Percentiles rank a stretch among this genome's conserved stretches.
These are phyloP conservation scores for Nannoperca obscura DNA, from an alignment of 2,797 vertebrate genomes.

Conservation along the genomic window DNA sequence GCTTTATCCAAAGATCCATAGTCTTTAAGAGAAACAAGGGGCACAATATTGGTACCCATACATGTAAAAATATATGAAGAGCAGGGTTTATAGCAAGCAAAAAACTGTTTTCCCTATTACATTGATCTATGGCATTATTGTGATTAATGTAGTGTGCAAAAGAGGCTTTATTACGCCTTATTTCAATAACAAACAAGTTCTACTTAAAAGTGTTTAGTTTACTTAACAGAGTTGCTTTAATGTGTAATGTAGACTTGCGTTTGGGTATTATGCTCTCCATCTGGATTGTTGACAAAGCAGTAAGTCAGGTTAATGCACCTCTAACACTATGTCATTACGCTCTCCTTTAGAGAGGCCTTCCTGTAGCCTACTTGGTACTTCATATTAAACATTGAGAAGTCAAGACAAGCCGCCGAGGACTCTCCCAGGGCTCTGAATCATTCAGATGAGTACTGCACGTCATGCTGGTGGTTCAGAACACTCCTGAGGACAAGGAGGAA, in stretches of 20 bases:
- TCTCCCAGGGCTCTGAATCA: slow-evolving; percentile 72
- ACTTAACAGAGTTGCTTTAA: not conserved
- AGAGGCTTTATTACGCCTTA: not conserved
- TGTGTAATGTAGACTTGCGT: not conserved
- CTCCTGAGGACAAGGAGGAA: slow-evolving; percentile 34
- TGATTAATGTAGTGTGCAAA: not conserved
- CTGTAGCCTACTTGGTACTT: slow-evolving; percentile 61
- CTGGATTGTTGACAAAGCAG: not conserved
- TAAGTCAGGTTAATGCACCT: not conserved
- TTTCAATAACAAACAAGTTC: not conserved
- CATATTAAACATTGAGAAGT: slow-evolving; percentile 77
- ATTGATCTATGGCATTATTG: not conserved
- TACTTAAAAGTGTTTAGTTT: not conserved
- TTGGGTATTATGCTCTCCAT: not conserved
- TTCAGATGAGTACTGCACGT: slow-evolving; percentile 71
- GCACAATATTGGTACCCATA: not conserved
- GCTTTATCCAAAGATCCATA: slow-evolving; percentile 7
- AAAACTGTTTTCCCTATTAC: not conserved
- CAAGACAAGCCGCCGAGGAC: slow-evolving; percentile 46
- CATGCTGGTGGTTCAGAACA: slow-evolving; percentile 42
- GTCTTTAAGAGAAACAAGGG: not conserved
- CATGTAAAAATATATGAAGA: not conserved
- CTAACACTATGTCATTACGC: not conserved
- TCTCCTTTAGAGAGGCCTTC: slow-evolving; percentile 22
- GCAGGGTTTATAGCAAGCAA: not conserved